Base-by-base conservation (phyloP, 2,888 invertebrate species). In the Caenorhabditis macrosperma region DNA sequence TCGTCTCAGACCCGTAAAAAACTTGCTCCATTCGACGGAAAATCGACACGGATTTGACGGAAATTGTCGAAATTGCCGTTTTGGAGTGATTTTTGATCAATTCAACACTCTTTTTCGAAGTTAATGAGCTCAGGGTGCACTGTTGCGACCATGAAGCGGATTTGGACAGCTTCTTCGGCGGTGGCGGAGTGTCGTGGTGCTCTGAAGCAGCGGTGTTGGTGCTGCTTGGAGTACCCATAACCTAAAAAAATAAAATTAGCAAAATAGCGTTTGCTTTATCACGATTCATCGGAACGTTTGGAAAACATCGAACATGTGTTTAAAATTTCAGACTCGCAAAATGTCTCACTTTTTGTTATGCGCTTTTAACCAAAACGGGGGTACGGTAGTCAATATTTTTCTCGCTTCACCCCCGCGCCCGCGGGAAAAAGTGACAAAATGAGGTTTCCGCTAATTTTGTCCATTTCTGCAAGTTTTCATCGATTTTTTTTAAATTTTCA, bases 1-100 rank as follows among this genome's bases (percentile, higher is more conserved):
- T 67, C 15, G 67, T 30, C 54, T 78, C 78, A 2, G 72, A 67
- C 9, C 33, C 61, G 50, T 78, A 78, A 72, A 72, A 78, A 6
- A 61, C 10, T 22, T 71, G 41, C 41, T 72, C 71, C 52, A 63
- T 46, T 26, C 24, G 52, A 15, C 35, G 41, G 38, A 64, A 52
- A 10, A 20, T 7, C 33, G 55, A 17, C 7, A 28, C 12, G 3
- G 52, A 17, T 46, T 46, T n/a, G 1, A 30, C 7, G 9, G 52
- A 28, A n/a, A 28, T 7, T 15, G 17, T 7, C 4, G 52, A 28
- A n/a, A 9, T 1, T 2, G 6, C 9, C 2, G 15, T 17, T n/a
- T n/a, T n/a, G n/a, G n/a, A 20, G 22, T 17, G 20, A 2, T 38
- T 5, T 12, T 38, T 2, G 38, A 38, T 38, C 20, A 5, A 35